Evolutionary conservation across 2,888 invertebrate species (phyloP).

Genomic region (Heliconius aoede): DNA sequence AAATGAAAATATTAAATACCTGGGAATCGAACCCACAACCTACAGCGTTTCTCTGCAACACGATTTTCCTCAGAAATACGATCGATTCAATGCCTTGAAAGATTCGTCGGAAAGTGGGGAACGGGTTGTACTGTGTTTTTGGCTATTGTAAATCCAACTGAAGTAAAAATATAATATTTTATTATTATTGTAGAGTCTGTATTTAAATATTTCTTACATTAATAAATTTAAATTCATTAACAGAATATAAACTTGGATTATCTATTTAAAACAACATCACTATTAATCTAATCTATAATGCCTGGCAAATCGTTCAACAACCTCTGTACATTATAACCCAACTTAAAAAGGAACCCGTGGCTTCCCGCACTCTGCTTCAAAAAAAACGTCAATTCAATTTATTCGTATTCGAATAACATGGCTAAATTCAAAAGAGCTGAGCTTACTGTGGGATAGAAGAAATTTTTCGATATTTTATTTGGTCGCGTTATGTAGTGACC

Average conservation of each 20-base stretch:
- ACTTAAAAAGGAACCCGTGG: slow-evolving; percentile 15
- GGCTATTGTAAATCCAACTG: too few relatives aligned
- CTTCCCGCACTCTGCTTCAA: neutral
- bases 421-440: neutral
- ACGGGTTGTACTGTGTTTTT: too few relatives aligned
- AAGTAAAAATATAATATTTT: too few relatives aligned
- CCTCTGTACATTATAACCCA: slow-evolving; percentile 20
- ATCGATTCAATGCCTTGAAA: too few relatives aligned
- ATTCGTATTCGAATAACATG: neutral
- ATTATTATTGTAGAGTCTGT: too few relatives aligned
- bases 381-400: neutral
- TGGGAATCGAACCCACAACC: too few relatives aligned
- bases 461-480: neutral
- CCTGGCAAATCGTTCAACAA: slow-evolving; percentile 27
- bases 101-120: neutral
- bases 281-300: slow-evolving; percentile 13
- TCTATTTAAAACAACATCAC: neutral
- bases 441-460: neutral
- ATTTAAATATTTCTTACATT: too few relatives aligned
- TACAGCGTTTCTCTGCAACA: too few relatives aligned
- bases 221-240: too few relatives aligned
- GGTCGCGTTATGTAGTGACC: slow-evolving; percentile 36
- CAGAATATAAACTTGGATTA: neutral
- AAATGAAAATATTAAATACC: too few relatives aligned
- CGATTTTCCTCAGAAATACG: too few relatives aligned